Percentiles rank a stretch among this genome's conserved stretches.
These are phyloP conservation scores for Priocnemis perturbator DNA, from an alignment of 2,888 invertebrate species.

Conservation along the genomic window DNA sequence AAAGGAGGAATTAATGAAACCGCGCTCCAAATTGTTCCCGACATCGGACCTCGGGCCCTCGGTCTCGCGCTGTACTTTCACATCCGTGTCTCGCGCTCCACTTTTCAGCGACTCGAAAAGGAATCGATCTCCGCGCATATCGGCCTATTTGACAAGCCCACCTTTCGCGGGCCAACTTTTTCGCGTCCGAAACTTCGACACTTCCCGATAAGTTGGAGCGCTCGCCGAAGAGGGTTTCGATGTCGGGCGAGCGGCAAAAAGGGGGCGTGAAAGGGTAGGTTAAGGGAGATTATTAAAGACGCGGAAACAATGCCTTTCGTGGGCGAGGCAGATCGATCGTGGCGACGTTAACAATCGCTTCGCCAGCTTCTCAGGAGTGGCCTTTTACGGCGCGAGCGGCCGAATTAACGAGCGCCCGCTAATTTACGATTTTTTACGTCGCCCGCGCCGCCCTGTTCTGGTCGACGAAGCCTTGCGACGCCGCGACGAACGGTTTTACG, in stretches of 20 bases:
- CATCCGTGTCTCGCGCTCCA: background rate
- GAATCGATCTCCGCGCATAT: slow-evolving; percentile 28
- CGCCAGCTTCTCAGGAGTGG: background rate
- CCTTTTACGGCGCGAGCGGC: slow-evolving; percentile 12
- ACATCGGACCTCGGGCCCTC: no score
- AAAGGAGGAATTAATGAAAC: no score
- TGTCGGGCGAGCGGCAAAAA: slow-evolving; percentile 28
- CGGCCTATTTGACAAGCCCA: slow-evolving; percentile 25
- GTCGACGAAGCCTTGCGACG: no score
- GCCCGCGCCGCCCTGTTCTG: background rate
- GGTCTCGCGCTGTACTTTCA: no score
- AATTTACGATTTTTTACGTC: slow-evolving; percentile 43
- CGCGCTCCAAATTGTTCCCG: no score
- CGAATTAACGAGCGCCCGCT: slow-evolving; percentile 42
- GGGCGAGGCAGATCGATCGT: background rate
- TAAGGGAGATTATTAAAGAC: slow-evolving; percentile 31
- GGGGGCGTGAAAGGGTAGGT: background rate
- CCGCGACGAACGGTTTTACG: background rate
- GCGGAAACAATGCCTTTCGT: slow-evolving; percentile 29
- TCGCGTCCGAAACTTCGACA: slow-evolving; percentile 36
- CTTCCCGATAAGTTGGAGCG: slow-evolving; percentile 26
- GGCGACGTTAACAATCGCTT: slow-evolving; percentile 20
- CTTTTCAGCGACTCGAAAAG: slow-evolving; percentile 11
- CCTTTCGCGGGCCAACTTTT: slow-evolving; percentile 23
- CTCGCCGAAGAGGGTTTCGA: slow-evolving; percentile 40